phyloP scores from a whole-genome alignment of 2,888 invertebrate species.

The Macrosiphum euphorbiae region DNA sequence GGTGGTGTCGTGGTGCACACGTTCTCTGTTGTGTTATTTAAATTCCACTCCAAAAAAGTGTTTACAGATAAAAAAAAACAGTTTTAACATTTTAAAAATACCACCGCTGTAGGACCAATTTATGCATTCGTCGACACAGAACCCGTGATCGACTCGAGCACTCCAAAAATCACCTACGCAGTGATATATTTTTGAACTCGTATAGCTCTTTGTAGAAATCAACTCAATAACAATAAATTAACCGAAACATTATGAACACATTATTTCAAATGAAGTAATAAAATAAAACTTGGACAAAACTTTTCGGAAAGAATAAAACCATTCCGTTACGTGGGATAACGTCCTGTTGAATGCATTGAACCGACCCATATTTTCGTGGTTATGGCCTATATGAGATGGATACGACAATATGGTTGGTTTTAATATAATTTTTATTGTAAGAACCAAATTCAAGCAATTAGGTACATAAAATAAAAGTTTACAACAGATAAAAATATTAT shows the following conservation, averaged over 20 bases:
- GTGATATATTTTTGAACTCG: neutral
- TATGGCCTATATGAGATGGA: too few relatives aligned
- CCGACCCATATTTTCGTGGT: neutral
- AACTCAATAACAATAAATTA: neutral
- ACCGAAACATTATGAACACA: neutral
- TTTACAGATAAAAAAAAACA: neutral
- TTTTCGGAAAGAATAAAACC: too few relatives aligned
- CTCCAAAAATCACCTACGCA: neutral
- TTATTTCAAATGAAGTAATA: slow-evolving; percentile 6
- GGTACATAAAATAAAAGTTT: too few relatives aligned
- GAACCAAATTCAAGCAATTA: too few relatives aligned
- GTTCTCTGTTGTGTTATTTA: neutral
- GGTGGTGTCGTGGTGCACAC: neutral
- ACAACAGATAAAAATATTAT: too few relatives aligned
- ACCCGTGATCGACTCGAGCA: neutral
- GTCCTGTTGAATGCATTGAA: neutral
- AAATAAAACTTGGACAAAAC: too few relatives aligned
- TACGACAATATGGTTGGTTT: neutral
- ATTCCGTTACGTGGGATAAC: too few relatives aligned
- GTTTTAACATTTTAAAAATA: neutral
- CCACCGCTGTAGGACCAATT: neutral
- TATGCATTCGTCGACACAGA: neutral
- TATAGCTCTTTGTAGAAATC: neutral
- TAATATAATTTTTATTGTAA: too few relatives aligned
- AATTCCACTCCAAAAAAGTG: neutral